Conservation (phyloP, 2,113 vertebrate genomes). For the Phrynosoma blainvillii region DNA sequence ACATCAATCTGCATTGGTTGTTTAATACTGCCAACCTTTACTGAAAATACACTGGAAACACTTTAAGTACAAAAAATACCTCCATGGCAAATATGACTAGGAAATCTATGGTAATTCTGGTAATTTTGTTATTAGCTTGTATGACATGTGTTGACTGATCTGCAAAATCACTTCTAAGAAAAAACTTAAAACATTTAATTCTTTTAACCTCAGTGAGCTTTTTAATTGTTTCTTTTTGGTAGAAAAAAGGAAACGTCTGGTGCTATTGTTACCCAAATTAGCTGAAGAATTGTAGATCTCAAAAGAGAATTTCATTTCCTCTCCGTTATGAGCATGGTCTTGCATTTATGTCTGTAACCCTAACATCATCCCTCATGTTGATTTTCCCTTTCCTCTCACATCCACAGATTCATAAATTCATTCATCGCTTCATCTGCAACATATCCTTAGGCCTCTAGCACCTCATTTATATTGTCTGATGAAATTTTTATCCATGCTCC, state of each 20-base stretch:
- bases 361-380: background rate
- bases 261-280: background rate
- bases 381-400: background rate
- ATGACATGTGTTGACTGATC: background rate
- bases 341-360: background rate
- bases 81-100: background rate
- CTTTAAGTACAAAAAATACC: background rate
- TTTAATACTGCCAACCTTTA: background rate
- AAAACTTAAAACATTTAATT: slow-evolving; percentile 3
- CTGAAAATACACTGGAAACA: slow-evolving; percentile 25
- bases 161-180: background rate
- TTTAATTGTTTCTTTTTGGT: background rate
- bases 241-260: background rate
- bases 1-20: background rate
- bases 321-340: background rate
- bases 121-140: background rate
- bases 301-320: background rate
- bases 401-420: slow-evolving; percentile 11
- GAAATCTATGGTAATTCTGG: background rate
- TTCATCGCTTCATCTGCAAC: background rate
- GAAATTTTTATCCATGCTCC: background rate
- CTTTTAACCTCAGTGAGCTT: background rate
- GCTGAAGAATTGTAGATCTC: background rate
- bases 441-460: background rate
- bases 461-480: slow-evolving; percentile 17